Base-by-base conservation (phyloP, 2,888 invertebrate species). In the Xanthia icteritia region DNA sequence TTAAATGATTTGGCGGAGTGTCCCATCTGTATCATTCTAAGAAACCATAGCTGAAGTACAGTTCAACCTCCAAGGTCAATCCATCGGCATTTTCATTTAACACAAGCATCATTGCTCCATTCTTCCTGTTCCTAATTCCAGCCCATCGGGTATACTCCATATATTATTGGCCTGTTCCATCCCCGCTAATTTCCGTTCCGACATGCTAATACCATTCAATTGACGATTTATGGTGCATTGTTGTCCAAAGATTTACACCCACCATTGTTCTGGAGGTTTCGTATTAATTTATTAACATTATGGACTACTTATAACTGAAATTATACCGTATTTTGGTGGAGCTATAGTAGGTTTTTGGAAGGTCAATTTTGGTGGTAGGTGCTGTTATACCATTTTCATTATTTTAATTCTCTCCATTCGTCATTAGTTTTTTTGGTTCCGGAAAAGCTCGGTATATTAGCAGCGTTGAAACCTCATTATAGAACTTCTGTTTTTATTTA, bases 141-240 rank as follows among this genome's bases (percentile, higher is more conserved):
- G 31, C 64, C 45, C 51, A 51, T 36, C 6, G 81, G 69, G 51
- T 17, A 58, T 54, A 61, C 27, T 51, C 70, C 73, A 80, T 82
- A 89, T 71, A 85, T 87, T 79, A 82, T 20, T 56, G 70, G 58
- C 17, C 79, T 73, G 84, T 81, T 86, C 81, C 79, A 61, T 60
- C 81, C 82, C 70, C 80, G 79, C 84, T 86, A 85, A 89, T 89
- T 88, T 86, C 87, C 79, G 69, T 67, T 77, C 66, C 68, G 54
- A 88, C 90, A 89, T 79, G 76, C 83, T 87, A 88, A 89, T 88
- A 88, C 86, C 86, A 86, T 89, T 87, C 90, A 85, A 85, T 88
- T 79, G 81, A 76, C 77, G 84, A 90, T 90, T 90, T 90, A 90
- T 89, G 36, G 86, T 56, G 73, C 73, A 90, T 90, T 90, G 89